phyloP scores from a whole-genome alignment of 2,797 vertebrate species.

The Malurus splendens region DNA sequence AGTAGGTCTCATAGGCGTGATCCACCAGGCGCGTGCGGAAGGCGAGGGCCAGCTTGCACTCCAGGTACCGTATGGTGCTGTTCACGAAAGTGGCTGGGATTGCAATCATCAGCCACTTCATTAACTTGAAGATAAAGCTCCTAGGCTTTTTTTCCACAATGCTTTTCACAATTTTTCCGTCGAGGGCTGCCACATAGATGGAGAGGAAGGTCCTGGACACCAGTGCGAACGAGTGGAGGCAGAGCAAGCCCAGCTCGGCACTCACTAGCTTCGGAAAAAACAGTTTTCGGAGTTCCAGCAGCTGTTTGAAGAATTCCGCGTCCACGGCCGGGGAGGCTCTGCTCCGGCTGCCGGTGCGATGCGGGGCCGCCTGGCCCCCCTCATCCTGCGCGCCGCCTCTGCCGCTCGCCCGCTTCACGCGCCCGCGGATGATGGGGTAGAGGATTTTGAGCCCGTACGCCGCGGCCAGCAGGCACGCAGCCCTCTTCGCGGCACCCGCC shows the following conservation, averaged over 20 bases:
- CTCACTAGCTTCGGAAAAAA: conserved; percentile 88
- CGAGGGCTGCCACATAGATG: conserved; percentile 92
- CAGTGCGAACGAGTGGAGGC: conserved; percentile 88
- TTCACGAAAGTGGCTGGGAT: conserved; percentile 98
- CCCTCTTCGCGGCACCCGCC: conserved; percentile 77
- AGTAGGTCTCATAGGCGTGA: conserved; percentile 92
- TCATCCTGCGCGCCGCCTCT: neutral
- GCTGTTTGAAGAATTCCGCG: conserved; percentile 86
- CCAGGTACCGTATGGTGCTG: conserved; percentile 94
- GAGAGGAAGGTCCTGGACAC: conserved; percentile 94
- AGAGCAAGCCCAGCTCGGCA: conserved; percentile 85
- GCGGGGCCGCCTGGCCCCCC: conserved; percentile 57
- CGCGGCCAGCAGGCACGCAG: conserved; percentile 83
- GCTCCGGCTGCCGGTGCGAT: neutral
- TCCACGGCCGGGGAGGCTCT: conserved; percentile 80
- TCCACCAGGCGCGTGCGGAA: conserved; percentile 92
- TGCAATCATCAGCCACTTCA: conserved; percentile 94
- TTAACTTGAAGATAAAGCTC: conserved; percentile 84
- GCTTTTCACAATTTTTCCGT: conserved; percentile 94
- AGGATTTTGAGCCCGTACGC: conserved; percentile 84
- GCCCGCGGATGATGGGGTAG: conserved; percentile 81
- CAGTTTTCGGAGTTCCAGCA: conserved; percentile 84
- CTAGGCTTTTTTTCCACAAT: conserved; percentile 92
- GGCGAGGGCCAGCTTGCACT: conserved; percentile 92
- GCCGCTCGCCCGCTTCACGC: conserved; percentile 8